Evolutionary conservation across 2,888 invertebrate genomes (phyloP), one percentile per base, ranked within the genome.

Genomic region (Galeruca laticollis): DNA sequence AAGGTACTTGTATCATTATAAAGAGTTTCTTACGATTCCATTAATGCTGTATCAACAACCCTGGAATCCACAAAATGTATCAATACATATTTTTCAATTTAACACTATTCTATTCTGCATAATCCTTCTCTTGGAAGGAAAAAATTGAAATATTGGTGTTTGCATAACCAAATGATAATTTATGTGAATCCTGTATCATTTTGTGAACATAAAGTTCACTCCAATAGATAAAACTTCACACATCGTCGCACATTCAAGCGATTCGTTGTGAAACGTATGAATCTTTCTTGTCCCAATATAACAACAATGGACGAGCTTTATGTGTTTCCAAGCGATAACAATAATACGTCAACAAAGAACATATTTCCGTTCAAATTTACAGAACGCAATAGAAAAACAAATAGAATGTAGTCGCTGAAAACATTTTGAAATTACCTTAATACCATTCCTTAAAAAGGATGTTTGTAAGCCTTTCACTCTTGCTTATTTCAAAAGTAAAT

Each of bases 401-500:
- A 52, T 26, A n/a, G 26, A 52, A 21, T 52, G 5, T 26, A 52
- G 4, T 21, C n/a, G 6, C 11, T n/a, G 13, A 8, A 21, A 52
- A 52, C n/a, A 35, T 57, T 63, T 63, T 63, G 43, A 35, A 63
- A 63, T 63, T 43, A 62, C 40, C 31, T 56, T 18, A 26, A 56
- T 62, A 31, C 51, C 40, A 31, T 56, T 54, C 9, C 54, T 5
- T 43, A 43, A 56, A 43, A 18, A 2, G 63, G 31, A 56, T 63
- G 43, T 63, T 63, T 63, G 63, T 63, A 63, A 63, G 26, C 31
- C 43, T 68, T 57, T 51, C 57, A 63, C 47, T 63, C 33, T 49
- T 62, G 13, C 68, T 59, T 47, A 63, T 51, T 68, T 40, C 31
- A 40, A 31, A 49, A 13, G 51, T 26, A 51, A 62, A 59, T 37